Conservation (phyloP, 2,113 vertebrate species). For the Dryoscopus gambensis region DNA sequence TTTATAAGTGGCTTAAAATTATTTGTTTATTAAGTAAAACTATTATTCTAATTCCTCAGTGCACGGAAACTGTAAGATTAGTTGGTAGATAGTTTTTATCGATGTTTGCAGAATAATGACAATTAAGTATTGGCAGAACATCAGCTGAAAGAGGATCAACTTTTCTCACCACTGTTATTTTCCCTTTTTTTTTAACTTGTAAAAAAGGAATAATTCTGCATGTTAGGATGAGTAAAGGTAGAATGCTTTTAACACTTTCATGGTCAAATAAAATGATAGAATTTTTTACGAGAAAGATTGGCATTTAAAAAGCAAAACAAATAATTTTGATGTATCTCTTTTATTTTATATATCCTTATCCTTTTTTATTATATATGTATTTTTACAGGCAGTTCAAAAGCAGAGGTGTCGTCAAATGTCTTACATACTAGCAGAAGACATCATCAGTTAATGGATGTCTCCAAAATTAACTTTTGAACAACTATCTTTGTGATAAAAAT, state of each 20-base stretch:
- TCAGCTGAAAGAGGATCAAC: not conserved
- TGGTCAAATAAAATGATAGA: not conserved
- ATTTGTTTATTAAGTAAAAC: not conserved
- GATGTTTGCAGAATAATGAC: not conserved
- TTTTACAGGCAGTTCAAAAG: not conserved
- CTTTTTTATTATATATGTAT: not conserved
- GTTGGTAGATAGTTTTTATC: not conserved
- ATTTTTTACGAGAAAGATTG: not conserved
- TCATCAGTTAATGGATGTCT: not conserved
- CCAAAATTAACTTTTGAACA: not conserved
- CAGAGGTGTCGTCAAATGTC: not conserved
- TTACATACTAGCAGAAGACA: not conserved
- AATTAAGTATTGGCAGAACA: not conserved
- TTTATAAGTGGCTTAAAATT: not conserved
- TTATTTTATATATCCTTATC: not conserved
- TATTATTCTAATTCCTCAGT: not conserved
- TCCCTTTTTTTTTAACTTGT: not conserved
- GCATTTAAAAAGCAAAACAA: not conserved
- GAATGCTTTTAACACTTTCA: not conserved
- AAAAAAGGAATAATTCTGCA: not conserved
- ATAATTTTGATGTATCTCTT: not conserved
- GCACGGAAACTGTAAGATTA: not conserved
- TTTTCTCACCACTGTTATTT: not conserved
- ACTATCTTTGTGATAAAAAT: not conserved
- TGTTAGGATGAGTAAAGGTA: not conserved